Base-by-base conservation (phyloP, 2,113 vertebrate genomes). In the Baryphthengus martii region DNA sequence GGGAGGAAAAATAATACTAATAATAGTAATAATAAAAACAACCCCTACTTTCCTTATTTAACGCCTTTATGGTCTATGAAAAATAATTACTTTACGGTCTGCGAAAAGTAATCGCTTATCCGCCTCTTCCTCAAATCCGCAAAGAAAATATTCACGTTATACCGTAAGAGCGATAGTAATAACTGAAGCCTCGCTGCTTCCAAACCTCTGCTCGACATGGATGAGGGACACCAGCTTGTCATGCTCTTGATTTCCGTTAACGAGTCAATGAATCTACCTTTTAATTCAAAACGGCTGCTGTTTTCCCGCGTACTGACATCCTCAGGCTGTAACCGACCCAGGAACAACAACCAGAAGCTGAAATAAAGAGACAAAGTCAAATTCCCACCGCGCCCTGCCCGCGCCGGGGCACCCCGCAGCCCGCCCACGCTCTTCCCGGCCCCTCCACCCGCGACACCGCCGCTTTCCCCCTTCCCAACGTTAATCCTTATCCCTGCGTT, bases 81-180 rank as follows among this genome's bases (percentile, higher is more conserved):
- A 70, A 55, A 13, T 4, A n/a, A 73, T 23, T 33, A 7, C 42
- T 26, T 68, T 61, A 25, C 9, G 56, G 56, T 47, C 37, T 62
- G 79, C 28, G 63, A 66, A 81, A 66, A 67, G 44, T 39, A 74
- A 47, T 28, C 21, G 13, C 42, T 88, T 68, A 31, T 17, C 50
- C 19, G 5, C 31, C 89, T 40, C 65, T 80, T 70, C 11, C 29
- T 83, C 14, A 25, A 7, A 50, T 8, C 59, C 2, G 72, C n/a
- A 76, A 83, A 79, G 53, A 56, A 94, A 73, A 75, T 23, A 74
- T 6, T 9, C 5, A 10, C 39, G 2, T 53, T 44, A 11, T 10
- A 7, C 10, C 1, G 28, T 9, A 6, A 62, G 6, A 1, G 37
- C 56, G 11, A 35, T 1, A 24, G 63, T 4, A 8, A 19, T 1